Evolutionary conservation across 2,113 vertebrate species (phyloP), one percentile per base, ranked within the genome.

Genomic region (Prinia subflava): DNA sequence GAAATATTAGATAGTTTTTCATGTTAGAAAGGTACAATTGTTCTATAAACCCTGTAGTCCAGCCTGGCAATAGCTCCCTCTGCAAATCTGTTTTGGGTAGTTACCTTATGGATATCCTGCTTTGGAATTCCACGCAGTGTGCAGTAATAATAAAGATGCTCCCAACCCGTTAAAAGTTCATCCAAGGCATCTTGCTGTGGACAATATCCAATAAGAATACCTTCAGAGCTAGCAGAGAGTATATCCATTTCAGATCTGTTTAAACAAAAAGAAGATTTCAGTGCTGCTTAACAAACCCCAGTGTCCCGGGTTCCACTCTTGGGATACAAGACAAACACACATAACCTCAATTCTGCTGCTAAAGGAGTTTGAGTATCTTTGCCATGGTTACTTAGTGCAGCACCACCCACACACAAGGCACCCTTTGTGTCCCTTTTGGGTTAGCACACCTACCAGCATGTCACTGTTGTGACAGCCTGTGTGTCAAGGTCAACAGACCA

Each of bases 141-240:
- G 53, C 98, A 98, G 90, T 98, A 98, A 71, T 97, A 98, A 22
- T 80, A 87, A 49, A 98, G 97, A 52, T 98, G 98, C 14, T 98
- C 98, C 98, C 97, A 94, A 10, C 97, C 97, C 0, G 96, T 98
- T 85, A 98, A 76, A 64, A 97, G 91, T 27, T 96, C 96, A 42
- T 98, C 97, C 82, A 98, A 55, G 31, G 97, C 97, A 53, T 98
- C 98, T 83, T 96, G 95, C 89, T 98, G 98, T 0, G 97, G 98
- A 75, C 98, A 98, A 62, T 97, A 98, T 77, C 98, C 98, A 1
- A 97, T 12, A 9, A 95, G 90, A 50, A 98, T 18, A 7, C 98
- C 97, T 23, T 92, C 96, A 10, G 70, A 49, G 8, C 80, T 75
- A 10, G 97, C 96, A 53, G 89, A 91, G 7, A 95, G 67, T 80